Evolutionary conservation across 2,888 invertebrate species (phyloP), one percentile per base, ranked within the genome.

Genomic region (Metellina segmentata): DNA sequence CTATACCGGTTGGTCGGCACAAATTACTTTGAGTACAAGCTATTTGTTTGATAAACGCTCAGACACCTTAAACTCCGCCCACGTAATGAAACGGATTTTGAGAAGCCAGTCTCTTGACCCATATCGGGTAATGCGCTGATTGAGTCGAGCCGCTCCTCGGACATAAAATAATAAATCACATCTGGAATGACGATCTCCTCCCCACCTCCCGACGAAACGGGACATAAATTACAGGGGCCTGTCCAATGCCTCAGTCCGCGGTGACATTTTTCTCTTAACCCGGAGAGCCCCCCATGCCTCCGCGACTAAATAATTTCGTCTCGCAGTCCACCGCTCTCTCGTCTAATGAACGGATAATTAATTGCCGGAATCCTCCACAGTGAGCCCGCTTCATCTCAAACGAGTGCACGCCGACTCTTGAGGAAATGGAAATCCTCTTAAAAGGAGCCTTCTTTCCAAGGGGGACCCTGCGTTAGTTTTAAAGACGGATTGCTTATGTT

Each of bases 261-360:
- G 48, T 69, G 70, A 85, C 72, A 52, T 34, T 74, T 85, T 75
- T 53, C 61, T 52, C 19, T 51, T 49, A 13, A 49, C 72, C n/a
- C 9, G 19, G 72, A 82, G 49, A n/a, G n/a, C n/a, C n/a, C 49
- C 6, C 85, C 77, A 4, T 4, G 19, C 61, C 19, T 48, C 7
- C 79, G 11, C 20, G 72, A 53, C 72, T 34, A 51, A 71, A 52
- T 19, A 52, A 81, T 20, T 61, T 61, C 9, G 61, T 61, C 16
- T 16, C 61, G 51, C 51, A 34, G 34, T 19, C 53, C 79, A 34
- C 49, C 52, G 11, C 87, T 70, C n/a, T 75, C 79, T n/a, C 13
- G 51, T 81, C 81, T 88, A 88, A 75, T 88, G 81, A 81, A 74
- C 74, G 48, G 51, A 48, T 81, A 74, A 88, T 88, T 88, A 87